Conservation (phyloP, 2,797 vertebrate species). For the Aselliscus stoliczkanus region DNA sequence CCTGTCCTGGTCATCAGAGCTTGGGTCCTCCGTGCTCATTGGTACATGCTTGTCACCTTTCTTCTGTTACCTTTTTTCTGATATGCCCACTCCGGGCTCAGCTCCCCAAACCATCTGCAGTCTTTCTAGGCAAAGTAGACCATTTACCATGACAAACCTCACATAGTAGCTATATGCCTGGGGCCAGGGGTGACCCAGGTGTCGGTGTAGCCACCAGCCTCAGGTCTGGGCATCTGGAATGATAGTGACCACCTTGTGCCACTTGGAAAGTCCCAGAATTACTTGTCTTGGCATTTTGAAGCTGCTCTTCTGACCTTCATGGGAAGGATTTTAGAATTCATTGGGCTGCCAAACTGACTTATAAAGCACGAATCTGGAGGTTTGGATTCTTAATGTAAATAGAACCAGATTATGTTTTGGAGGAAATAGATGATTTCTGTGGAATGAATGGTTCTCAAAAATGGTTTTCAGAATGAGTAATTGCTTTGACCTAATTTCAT, state of each 20-base stretch:
- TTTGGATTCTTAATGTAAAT: not conserved
- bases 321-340: slow-evolving; percentile 2
- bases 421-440: not conserved
- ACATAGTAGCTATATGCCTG: not conserved
- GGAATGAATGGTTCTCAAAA: not conserved
- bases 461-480: not conserved
- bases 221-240: not conserved
- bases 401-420: slow-evolving; percentile 7
- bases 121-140: not conserved
- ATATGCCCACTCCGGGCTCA: not conserved
- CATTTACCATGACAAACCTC: not conserved
- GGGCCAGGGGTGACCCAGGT: not conserved
- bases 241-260: no score
- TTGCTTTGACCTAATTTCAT: not conserved
- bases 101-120: not conserved
- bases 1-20: not conserved
- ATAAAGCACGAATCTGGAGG: not conserved
- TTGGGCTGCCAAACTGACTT: not conserved
- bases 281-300: not conserved
- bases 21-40: not conserved
- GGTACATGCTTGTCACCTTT: not conserved
- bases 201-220: not conserved
- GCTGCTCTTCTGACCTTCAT: not conserved
- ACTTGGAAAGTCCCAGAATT: not conserved
- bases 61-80: not conserved